Conservation (phyloP, 2,888 invertebrate species). For the Hesperia comma region DNA sequence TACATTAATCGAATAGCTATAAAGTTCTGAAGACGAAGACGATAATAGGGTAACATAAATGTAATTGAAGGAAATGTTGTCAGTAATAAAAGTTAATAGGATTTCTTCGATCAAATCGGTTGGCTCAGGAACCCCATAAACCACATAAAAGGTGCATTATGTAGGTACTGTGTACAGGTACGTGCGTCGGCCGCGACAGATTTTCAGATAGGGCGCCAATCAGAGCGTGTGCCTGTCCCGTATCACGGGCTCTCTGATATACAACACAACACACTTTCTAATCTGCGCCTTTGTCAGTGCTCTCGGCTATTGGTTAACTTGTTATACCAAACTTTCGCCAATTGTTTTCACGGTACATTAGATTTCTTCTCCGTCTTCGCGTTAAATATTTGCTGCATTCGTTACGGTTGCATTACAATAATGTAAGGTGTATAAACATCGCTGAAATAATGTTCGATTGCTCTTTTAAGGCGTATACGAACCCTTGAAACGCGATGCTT, state of each 20-base stretch:
- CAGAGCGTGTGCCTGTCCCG: slow-evolving; percentile 77
- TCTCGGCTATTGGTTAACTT: slow-evolving; percentile 76
- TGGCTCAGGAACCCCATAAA: slow-evolving; percentile 5
- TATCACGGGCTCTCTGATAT: slow-evolving; percentile 77
- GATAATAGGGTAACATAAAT: slow-evolving; percentile 18
- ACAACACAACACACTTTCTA: slow-evolving; percentile 81
- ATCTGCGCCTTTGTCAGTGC: slow-evolving; percentile 81
- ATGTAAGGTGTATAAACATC: slow-evolving; percentile 38
- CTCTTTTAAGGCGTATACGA: slow-evolving; percentile 36
- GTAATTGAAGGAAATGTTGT: slow-evolving; percentile 19
- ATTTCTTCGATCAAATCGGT: slow-evolving; percentile 12
- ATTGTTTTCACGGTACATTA: slow-evolving; percentile 82
- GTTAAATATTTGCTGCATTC: slow-evolving; percentile 63
- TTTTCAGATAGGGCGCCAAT: slow-evolving; percentile 79
- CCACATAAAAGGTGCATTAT: slow-evolving; percentile 38
- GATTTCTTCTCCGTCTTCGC: slow-evolving; percentile 68
- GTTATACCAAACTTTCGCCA: slow-evolving; percentile 80
- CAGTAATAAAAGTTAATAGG: slow-evolving; percentile 11
- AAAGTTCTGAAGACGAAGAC: slow-evolving; percentile 13
- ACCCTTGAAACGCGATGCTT: slow-evolving; percentile 42
- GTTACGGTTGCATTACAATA: slow-evolving; percentile 60
- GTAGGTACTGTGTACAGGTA: slow-evolving; percentile 20
- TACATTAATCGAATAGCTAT: slow-evolving; percentile 23
- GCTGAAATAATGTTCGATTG: slow-evolving; percentile 16
- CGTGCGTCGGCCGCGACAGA: slow-evolving; percentile 66